These are phyloP conservation scores for Xenopus laevis DNA, from an alignment of 2,113 vertebrate species.

Conservation along the genomic window DNA sequence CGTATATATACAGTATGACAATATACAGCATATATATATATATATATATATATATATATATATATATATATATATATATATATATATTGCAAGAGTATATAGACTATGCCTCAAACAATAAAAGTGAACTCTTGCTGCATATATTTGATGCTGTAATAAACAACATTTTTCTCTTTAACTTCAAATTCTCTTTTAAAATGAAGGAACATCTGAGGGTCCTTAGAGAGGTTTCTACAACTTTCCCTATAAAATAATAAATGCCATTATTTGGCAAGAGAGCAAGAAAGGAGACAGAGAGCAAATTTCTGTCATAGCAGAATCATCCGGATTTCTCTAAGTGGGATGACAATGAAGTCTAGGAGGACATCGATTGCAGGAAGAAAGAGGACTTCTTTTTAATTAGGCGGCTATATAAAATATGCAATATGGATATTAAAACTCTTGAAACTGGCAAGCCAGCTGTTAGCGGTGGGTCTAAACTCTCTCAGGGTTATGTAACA, in stretches of 20 bases:
- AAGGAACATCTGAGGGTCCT: conserved; percentile 24
- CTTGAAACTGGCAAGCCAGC: background rate
- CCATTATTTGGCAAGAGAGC: conserved; percentile 20
- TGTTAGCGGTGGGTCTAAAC: background rate
- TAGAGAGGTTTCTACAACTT: conserved; percentile 15
- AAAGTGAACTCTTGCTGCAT: conserved; percentile 5
- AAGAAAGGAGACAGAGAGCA: background rate
- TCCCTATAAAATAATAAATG: conserved; percentile 13
- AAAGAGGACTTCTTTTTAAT: conserved; percentile 1
- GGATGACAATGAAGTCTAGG: background rate
- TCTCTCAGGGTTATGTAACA: background rate
- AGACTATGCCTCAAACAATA: background rate
- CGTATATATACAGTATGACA: too few relatives aligned
- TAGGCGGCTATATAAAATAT: background rate
- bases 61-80: too few relatives aligned
- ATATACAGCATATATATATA: too few relatives aligned
- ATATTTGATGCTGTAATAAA: conserved; percentile 8
- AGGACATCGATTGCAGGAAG: conserved; percentile 23
- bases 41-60: too few relatives aligned
- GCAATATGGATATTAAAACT: conserved; percentile 7
- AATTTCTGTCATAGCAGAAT: conserved; percentile 11
- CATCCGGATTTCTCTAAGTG: conserved; percentile 11
- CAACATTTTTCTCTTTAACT: background rate
- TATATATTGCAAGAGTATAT: too few relatives aligned
- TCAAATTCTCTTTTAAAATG: conserved; percentile 12